Percentiles rank a stretch among this genome's conserved stretches.
Evolutionary conservation across 2,113 vertebrate species (phyloP).

Genomic region (Rhinoptilus africanus): DNA sequence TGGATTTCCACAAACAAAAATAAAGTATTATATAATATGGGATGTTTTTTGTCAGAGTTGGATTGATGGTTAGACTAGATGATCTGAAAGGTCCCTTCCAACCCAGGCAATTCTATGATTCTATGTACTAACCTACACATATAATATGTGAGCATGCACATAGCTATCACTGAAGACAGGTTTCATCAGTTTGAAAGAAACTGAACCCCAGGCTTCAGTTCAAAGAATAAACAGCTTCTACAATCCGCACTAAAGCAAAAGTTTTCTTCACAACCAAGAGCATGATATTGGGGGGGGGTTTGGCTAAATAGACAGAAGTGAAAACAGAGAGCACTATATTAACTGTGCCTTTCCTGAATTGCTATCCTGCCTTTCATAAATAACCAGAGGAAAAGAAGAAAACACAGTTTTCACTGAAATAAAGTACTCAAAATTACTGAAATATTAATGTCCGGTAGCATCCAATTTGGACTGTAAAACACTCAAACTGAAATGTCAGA

Average conservation of each 20-base stretch:
- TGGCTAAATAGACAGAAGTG: not conserved
- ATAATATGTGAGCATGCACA: not conserved
- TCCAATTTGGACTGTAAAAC: not conserved
- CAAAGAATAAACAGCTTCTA: not conserved
- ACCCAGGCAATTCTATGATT: too few relatives aligned
- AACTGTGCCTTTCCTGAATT: not conserved
- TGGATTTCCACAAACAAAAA: not conserved
- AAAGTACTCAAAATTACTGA: not conserved
- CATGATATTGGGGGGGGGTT: not conserved
- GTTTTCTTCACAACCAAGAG: not conserved
- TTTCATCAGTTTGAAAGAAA: not conserved
- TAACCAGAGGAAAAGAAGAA: not conserved
- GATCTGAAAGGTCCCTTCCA: too few relatives aligned
- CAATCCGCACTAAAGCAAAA: not conserved
- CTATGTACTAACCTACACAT: not conserved
- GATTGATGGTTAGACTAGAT: too few relatives aligned
- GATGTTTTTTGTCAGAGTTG: too few relatives aligned
- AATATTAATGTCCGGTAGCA: not conserved
- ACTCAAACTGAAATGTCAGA: not conserved
- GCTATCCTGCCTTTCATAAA: not conserved
- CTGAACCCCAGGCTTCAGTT: not conserved
- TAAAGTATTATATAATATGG: not conserved
- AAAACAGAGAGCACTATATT: not conserved
- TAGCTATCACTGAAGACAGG: not conserved
- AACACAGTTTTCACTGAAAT: not conserved